Conservation (phyloP, 53 echinoderm and acorn worm species). For the Apostichopus leukothele region DNA sequence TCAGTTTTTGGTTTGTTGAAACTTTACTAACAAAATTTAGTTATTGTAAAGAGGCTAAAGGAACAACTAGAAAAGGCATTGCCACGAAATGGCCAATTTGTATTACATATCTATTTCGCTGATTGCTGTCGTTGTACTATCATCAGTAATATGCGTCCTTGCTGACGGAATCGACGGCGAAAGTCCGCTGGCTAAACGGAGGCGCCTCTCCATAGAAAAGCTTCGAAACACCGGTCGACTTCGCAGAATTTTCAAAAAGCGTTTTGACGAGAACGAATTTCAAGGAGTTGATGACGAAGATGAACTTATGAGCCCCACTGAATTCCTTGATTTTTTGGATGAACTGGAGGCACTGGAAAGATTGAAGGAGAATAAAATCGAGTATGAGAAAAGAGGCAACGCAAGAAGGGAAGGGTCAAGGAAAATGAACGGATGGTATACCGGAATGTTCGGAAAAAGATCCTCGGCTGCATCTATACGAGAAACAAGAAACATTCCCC, state of each 20-base stretch:
- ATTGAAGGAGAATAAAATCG: conserved; percentile 16
- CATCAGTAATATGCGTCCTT: not conserved
- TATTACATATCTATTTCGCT: conserved; percentile 18
- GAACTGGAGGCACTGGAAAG: conserved; percentile 15
- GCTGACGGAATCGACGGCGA: conserved; percentile 31
- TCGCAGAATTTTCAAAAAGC: conserved; percentile 32
- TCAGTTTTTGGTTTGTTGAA: not conserved
- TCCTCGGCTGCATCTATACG: conserved; percentile 9
- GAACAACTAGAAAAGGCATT: not conserved
- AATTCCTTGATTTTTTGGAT: conserved; percentile 27
- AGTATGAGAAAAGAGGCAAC: conserved; percentile 15
- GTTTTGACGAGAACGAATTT: conserved; percentile 5
- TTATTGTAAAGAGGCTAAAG: not conserved
- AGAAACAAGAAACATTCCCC: conserved; percentile 27
- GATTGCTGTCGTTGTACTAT: conserved; percentile 14
- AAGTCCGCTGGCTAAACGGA: conserved; percentile 34
- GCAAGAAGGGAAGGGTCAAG: not conserved
- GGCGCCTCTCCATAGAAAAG: conserved; percentile 11
- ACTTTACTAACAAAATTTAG: not conserved
- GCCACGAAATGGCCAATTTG: conserved; percentile 27
- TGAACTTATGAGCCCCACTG: not conserved
- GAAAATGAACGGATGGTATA: conserved; percentile 24
- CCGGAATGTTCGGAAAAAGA: conserved; percentile 41
- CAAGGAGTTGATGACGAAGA: conserved; percentile 6
- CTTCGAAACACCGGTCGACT: conserved; percentile 32